Evolutionary conservation across 2,113 vertebrate species (phyloP).

Genomic region (Mesitornis unicolor): DNA sequence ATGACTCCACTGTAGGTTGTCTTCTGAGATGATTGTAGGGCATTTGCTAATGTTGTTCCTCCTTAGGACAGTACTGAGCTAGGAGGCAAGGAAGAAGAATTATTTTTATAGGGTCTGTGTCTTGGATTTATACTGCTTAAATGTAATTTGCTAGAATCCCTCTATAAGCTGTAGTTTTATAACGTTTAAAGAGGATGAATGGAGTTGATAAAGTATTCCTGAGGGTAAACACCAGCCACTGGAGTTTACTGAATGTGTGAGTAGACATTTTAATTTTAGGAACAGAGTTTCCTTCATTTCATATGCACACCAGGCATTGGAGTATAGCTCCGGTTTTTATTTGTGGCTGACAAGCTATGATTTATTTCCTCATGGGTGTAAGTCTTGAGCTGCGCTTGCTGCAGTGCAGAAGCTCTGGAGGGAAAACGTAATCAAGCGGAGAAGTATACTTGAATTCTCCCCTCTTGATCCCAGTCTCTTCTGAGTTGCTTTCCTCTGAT

Average conservation of each 20-base stretch:
- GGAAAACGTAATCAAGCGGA: neutral
- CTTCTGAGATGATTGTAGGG: neutral
- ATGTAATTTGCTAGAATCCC: neutral
- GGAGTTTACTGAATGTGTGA: neutral
- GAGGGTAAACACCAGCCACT: neutral
- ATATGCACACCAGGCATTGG: neutral
- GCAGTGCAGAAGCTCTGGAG: neutral
- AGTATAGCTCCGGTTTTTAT: neutral
- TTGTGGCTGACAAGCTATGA: conserved; percentile 27
- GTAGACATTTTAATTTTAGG: conserved; percentile 1
- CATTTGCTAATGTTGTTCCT: neutral
- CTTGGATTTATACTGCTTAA: neutral
- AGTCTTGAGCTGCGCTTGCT: neutral
- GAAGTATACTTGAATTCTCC: neutral
- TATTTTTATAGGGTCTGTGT: neutral
- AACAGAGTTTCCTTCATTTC: neutral
- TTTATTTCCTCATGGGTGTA: conserved; percentile 41
- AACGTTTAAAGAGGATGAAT: neutral
- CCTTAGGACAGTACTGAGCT: neutral
- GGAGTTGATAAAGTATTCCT: neutral
- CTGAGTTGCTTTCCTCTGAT: neutral
- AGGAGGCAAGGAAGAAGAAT: neutral
- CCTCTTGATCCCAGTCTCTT: neutral
- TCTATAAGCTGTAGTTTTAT: neutral
- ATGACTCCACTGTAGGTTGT: neutral